Percentiles rank a stretch among this genome's conserved stretches.
These are phyloP conservation scores for Atractosteus spatula DNA, from an alignment of 2,113 vertebrate genomes.

Conservation along the genomic window DNA sequence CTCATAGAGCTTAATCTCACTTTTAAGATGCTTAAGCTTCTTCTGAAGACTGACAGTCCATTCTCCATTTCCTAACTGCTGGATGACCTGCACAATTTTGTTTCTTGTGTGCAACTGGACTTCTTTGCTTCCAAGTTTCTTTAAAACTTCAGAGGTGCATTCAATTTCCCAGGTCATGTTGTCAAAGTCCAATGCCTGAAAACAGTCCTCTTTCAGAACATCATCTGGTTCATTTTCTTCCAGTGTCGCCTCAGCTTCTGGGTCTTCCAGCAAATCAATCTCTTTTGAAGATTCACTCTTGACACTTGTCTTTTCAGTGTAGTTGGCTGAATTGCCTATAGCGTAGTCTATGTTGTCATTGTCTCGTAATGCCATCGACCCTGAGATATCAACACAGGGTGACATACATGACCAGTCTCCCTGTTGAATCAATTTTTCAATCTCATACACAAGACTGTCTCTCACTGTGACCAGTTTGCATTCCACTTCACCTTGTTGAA, in stretches of 20 bases:
- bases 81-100: constrained; percentile 63
- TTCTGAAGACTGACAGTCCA: constrained; percentile 68
- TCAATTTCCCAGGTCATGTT: constrained; percentile 80
- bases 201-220: constrained; percentile 32
- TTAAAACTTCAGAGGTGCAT: constrained; percentile 69
- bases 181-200: constrained; percentile 64
- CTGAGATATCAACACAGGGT: constrained; percentile 27
- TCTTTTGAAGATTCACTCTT: background rate
- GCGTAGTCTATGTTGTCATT: background rate
- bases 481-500: background rate
- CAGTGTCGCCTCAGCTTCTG: constrained; percentile 8
- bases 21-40: constrained; percentile 63
- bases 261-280: background rate
- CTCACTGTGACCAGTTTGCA: constrained; percentile 39
- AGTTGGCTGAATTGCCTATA: background rate
- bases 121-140: constrained; percentile 63
- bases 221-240: constrained; percentile 29
- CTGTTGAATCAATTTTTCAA: constrained; percentile 57
- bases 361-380: constrained; percentile 12
- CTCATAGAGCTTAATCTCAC: constrained; percentile 69
- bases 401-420: constrained; percentile 23
- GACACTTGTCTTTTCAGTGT: background rate
- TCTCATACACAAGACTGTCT: constrained; percentile 56
- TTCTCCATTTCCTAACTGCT: constrained; percentile 70
- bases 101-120: constrained; percentile 62